Percentiles rank a stretch among this genome's conserved stretches.
These are phyloP conservation scores for Carlito syrichta DNA, from an alignment of 2,113 vertebrate genomes.

Conservation along the genomic window DNA sequence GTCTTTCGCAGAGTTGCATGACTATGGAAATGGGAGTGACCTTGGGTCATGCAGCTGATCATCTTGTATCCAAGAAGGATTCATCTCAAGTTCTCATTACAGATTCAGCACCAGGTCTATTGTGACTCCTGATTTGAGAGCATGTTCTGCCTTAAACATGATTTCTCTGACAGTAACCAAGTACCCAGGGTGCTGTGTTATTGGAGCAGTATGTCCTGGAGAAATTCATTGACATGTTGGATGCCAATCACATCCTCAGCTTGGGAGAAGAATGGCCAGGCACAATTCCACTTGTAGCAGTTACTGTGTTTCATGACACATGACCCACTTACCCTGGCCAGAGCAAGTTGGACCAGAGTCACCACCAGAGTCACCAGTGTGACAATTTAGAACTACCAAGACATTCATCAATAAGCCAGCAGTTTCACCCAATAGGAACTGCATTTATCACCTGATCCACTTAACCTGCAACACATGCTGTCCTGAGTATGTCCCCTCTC, in stretches of 20 bases:
- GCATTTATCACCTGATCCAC: fast-evolving
- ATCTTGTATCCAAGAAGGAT: neutral
- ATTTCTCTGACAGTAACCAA: neutral
- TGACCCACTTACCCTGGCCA: neutral
- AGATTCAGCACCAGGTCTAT: neutral
- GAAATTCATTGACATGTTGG: neutral
- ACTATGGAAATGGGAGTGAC: neutral
- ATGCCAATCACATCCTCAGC: neutral
- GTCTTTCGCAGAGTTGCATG: slow-evolving; percentile 12
- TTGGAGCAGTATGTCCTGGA: neutral
- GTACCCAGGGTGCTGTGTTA: too few species aligned
- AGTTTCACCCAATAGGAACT: neutral
- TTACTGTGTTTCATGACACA: neutral
- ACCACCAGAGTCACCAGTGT: neutral
- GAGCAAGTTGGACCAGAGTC: neutral
- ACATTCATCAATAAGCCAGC: neutral
- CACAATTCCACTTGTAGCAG: neutral
- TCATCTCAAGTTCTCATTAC: neutral
- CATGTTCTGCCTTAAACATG: neutral
- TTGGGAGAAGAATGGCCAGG: neutral
- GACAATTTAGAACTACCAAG: too few species aligned
- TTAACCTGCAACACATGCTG: fast-evolving
- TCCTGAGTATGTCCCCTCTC: neutral
- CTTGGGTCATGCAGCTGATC: neutral
- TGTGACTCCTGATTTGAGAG: neutral